Evolutionary conservation across 2,797 vertebrate genomes (phyloP).

Genomic region (Lophotriccus pileatus): DNA sequence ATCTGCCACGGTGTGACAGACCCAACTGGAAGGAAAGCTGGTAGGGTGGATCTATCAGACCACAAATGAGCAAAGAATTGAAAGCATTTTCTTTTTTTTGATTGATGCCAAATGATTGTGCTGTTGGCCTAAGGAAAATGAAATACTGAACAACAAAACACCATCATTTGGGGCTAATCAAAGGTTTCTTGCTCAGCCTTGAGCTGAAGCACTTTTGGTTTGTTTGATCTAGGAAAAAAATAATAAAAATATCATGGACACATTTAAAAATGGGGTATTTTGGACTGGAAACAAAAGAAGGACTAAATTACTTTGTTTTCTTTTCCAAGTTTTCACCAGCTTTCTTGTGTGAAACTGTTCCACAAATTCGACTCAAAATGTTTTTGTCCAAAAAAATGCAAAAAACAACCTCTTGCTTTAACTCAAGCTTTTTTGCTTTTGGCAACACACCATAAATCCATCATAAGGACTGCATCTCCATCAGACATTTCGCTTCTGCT

Average conservation of each 20-base stretch:
- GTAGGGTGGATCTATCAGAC: constrained; percentile 35
- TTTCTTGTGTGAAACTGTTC: not conserved
- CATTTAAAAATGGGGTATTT: not conserved
- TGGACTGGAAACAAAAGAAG: not conserved
- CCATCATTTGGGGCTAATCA: constrained; percentile 37
- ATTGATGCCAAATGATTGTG: constrained; percentile 27
- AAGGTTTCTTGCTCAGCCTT: not conserved
- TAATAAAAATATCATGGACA: not conserved
- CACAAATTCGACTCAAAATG: not conserved
- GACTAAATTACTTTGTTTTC: not conserved
- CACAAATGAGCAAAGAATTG: constrained; percentile 28
- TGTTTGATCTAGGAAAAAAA: not conserved
- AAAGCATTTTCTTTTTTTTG: not conserved
- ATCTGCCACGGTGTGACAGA: not conserved
- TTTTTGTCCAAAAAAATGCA: not conserved
- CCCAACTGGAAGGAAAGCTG: not conserved
- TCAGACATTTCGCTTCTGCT: not conserved
- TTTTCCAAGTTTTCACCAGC: not conserved
- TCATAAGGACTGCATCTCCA: not conserved
- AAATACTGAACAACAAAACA: constrained; percentile 12
- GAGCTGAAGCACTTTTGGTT: not conserved
- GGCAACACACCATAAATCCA: not conserved
- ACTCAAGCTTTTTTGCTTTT: not conserved
- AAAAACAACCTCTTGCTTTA: not conserved
- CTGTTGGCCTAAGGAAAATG: constrained; percentile 9